Conservation (phyloP, 2,797 vertebrate species). For the Mareca penelope region DNA sequence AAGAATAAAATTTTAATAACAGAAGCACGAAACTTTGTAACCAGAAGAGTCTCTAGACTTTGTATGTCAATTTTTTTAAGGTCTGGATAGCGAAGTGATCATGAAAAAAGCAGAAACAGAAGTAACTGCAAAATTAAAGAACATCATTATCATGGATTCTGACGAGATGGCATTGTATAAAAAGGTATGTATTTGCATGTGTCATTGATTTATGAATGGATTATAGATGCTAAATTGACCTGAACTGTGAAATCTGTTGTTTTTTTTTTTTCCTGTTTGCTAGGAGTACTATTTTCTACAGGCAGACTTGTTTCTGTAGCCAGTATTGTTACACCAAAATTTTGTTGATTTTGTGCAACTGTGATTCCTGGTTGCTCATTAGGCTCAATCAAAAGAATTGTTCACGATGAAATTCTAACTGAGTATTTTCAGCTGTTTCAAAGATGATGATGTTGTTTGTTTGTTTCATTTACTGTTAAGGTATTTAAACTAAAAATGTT, state of each 20-base stretch:
- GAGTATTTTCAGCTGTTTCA: background rate
- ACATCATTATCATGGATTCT: slow-evolving; percentile 92
- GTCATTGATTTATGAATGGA: background rate
- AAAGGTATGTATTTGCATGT: slow-evolving; percentile 81
- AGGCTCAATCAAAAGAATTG: background rate
- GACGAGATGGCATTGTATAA: slow-evolving; percentile 89
- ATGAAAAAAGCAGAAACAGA: slow-evolving; percentile 89
- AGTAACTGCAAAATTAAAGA: slow-evolving; percentile 90
- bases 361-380: background rate
- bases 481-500: background rate
- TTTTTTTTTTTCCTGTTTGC: background rate
- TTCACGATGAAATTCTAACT: background rate
- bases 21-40: background rate
- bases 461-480: background rate
- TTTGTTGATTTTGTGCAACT: background rate
- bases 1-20: slow-evolving; percentile 23
- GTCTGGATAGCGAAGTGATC: slow-evolving; percentile 89
- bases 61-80: slow-evolving; percentile 63
- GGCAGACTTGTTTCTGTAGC: background rate
- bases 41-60: background rate
- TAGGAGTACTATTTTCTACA: background rate
- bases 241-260: background rate
- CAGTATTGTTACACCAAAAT: background rate
- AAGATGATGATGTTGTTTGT: too few relatives aligned
- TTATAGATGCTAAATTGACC: background rate